These are phyloP conservation scores for Nansenia antarctica DNA, from an alignment of 2,113 vertebrate genomes.

Conservation along the genomic window DNA sequence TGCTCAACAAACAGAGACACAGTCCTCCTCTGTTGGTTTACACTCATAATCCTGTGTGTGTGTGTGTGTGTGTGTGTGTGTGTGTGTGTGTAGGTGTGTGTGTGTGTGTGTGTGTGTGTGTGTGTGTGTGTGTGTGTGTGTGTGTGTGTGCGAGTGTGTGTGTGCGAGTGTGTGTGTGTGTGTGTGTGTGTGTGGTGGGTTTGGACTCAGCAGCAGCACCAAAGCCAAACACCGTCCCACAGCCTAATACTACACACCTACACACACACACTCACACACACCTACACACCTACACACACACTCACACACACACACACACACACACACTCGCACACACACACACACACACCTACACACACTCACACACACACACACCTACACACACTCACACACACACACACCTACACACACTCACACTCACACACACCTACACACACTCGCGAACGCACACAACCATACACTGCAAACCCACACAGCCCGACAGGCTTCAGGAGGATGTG, in stretches of 20 bases:
- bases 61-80: conserved; percentile 1
- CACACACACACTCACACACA: no score
- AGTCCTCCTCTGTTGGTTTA: conserved; percentile 32
- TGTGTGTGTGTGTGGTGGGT: not conserved
- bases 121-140: not conserved
- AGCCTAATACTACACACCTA: no score
- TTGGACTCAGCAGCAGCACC: not conserved
- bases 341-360: no score
- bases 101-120: conserved; percentile 1
- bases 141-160: not conserved
- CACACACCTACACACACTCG: no score
- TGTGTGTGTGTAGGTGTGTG: not conserved
- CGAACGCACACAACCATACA: not conserved
- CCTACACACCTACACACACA: no score
- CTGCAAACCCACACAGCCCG: no score
- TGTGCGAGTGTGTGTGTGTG: not conserved
- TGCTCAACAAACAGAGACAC: conserved; percentile 25
- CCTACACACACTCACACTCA: no score
- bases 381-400: no score
- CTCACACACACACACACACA: no score
- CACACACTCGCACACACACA: no score
- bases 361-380: no score
- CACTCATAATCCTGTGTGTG: conserved; percentile 35
- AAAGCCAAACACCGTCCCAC: not conserved
- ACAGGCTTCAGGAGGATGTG: no score